A percentile compares a stretch with the other conserved stretches of the same genome.
These are phyloP conservation scores for Coendou prehensilis DNA, from an alignment of 2,797 vertebrate species.

Conservation along the genomic window DNA sequence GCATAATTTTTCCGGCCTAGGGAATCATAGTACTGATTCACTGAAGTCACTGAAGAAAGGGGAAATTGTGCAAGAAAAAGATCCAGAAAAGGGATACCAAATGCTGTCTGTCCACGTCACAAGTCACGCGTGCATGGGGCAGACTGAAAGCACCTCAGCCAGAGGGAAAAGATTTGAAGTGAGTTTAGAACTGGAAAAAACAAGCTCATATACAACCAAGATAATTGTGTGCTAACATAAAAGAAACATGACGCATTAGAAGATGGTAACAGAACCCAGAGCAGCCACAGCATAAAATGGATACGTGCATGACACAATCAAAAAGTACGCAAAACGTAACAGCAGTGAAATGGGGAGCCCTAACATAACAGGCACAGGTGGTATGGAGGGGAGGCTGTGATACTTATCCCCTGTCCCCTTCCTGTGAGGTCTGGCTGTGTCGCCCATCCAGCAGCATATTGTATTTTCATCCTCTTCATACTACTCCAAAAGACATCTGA, in stretches of 20 bases:
- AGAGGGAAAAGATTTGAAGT: not conserved
- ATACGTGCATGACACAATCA: not conserved
- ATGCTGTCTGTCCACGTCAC: not conserved
- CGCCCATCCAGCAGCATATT: not conserved
- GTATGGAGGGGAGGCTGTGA: not conserved
- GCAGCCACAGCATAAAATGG: conserved; percentile 8
- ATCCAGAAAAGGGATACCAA: not conserved
- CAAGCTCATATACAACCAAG: not conserved
- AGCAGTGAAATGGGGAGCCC: not conserved
- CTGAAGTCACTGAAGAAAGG: not conserved
- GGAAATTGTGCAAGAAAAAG: not conserved
- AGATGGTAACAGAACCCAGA: conserved; percentile 49
- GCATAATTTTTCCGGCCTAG: not conserved
- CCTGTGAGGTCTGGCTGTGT: not conserved
- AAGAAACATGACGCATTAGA: conserved; percentile 42
- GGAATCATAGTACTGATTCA: not conserved
- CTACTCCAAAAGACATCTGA: not conserved
- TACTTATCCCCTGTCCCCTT: not conserved
- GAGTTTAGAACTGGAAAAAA: not conserved
- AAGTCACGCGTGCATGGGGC: not conserved
- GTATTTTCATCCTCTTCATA: not conserved
- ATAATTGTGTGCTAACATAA: conserved; percentile 8
- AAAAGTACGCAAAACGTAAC: conserved; percentile 44
- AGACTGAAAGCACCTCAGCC: not conserved
- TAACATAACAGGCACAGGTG: not conserved